Evolutionary conservation across 2,888 invertebrate genomes (phyloP), one percentile per base, ranked within the genome.

Genomic region (Orchestes rusci): DNA sequence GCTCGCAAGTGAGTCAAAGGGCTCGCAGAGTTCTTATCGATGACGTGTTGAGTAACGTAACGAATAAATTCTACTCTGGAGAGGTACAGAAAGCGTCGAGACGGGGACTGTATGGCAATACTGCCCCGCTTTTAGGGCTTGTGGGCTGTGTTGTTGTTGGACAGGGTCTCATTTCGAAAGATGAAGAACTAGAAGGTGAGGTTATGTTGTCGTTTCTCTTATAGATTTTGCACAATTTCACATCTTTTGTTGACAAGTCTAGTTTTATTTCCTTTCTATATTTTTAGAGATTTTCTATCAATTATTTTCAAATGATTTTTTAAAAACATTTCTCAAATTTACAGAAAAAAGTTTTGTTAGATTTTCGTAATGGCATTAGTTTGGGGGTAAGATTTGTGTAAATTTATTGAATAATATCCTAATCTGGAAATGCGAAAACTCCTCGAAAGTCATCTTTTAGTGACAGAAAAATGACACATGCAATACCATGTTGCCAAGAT

Each of bases 111-210:
- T 78, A 74, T 63, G 83, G 83, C 1, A 80, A 84, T 63, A 79
- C 83, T 0, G 76, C 75, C 5, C 84, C 84, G 3, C 82, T 84
- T 56, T 82, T 85, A 60, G 83, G 84, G 4, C 63, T 85, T 13
- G 80, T 85, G 44, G 82, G 84, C 4, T 77, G 84, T 1, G 82
- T 82, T 43, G 66, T 85, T 54, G 84, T 83, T 7, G 83, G 83
- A 3, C 76, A 78, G 35, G 84, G 84, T 13, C 76, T 84, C 46
- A 62, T 87, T 17, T 84, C 83, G 1, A 82, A 81, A 60, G 82
- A 85, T 58, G 83, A 85, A 62, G 84, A 86, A 68, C 63, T 84
- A 19, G 85, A 86, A 67, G 81, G 81, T 30, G n/a, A 27, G 41
- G 17, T n/a, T n/a, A n/a, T n/a, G n/a, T n/a, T n/a, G n/a, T n/a